Evolutionary conservation across 1,140 invertebrate genomes (phyloP), one percentile per base, ranked within the genome.

Genomic region (Andrena cerasifolii): DNA sequence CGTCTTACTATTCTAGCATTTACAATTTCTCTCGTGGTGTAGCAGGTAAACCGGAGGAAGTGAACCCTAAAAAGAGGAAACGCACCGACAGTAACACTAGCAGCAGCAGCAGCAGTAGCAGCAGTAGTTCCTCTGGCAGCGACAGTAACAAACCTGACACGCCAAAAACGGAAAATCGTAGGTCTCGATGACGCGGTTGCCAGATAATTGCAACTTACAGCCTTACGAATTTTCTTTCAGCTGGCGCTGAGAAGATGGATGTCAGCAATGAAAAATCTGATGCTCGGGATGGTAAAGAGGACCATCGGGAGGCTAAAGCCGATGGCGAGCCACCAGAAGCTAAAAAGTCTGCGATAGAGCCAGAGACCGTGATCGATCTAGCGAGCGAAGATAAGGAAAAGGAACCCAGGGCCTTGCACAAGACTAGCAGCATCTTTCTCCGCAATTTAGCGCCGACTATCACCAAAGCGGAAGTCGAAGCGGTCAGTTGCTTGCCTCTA

Each of bases 351-450:
- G 62, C 63, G 3, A 49, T 85, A n/a, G 88, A 92, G 76, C 88
- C 90, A 1, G 91, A 92, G 76, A 82, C 91, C 8, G 89, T 93
- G 2, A 92, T 93, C 14, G 91, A 93, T 80, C 78, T 92, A 21
- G 92, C 91, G 0, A 92, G 85, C 54, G 92, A 92, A 83, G 92
- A 93, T 24, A 91, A 93, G 86, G 88, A 94, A 93, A 84, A 94
- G 93, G 95, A 96, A 88, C 94, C 94, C 0, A 93, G 95, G 72
- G 95, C 95, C 28, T 91, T 97, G 26, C 99, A 99, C 89, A 98
- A 98, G 90, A 99, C 99, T 3, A 97, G 97, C 24, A 99, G 98
- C 0, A 99, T 99, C 78, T 99, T 99, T 88, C 94, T 99, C 18
- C 94, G 99, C 36, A 99, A 99, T 92, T 94, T 99, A 40, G 97